A percentile compares a stretch with the other conserved stretches of the same genome.
Conservation (phyloP, 2,797 vertebrate species). For the Leptoclinus maculatus region DNA sequence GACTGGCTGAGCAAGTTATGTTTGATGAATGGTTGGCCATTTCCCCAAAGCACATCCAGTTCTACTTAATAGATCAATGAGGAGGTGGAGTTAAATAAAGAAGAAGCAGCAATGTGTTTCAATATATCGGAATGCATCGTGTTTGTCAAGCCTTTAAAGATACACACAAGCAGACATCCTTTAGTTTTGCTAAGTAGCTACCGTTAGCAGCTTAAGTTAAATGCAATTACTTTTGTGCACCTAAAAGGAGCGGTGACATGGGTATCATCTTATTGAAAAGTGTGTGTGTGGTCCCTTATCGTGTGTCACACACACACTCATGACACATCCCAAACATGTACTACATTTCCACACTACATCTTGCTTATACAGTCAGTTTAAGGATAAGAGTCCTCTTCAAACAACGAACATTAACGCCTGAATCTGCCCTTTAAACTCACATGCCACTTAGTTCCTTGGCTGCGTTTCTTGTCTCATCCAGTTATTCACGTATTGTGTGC, state of each 20-base stretch:
- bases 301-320: conserved; percentile 5
- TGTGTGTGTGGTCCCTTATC: not conserved
- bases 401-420: conserved; percentile 1
- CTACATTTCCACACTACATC: not conserved
- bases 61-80: not conserved
- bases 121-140: not conserved
- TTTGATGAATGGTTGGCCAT: not conserved
- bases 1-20: not conserved
- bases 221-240: not conserved
- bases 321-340: conserved; percentile 33
- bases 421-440: conserved; percentile 12
- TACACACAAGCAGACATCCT: not conserved
- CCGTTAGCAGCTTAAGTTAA: not conserved
- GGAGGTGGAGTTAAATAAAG: not conserved
- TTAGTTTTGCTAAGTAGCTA: not conserved
- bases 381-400: conserved; percentile 27
- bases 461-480: not conserved
- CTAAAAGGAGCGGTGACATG: not conserved
- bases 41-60: not conserved
- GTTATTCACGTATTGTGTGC: conserved; percentile 2
- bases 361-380: conserved; percentile 9
- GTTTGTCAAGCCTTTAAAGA: not conserved
- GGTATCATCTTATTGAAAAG: not conserved
- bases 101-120: not conserved
- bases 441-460: not conserved